These are phyloP conservation scores for Lordiphosa stackelbergi DNA, from an alignment of 1,140 invertebrate species.

Conservation along the genomic window DNA sequence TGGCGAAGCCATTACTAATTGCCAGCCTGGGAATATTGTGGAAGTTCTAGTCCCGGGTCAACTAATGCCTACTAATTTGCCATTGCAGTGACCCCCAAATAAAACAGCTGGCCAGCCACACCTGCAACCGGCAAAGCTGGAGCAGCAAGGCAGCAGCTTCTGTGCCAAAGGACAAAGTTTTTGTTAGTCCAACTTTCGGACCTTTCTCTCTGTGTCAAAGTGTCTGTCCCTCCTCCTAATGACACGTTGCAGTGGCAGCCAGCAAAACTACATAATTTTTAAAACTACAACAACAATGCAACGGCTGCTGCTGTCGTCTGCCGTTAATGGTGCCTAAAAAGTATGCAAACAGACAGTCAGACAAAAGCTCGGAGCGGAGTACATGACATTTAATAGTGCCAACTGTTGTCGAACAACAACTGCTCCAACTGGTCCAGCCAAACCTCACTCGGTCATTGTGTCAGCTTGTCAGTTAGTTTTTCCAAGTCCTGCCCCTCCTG, in stretches of 20 bases:
- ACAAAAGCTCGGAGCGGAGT: conserved; percentile 26
- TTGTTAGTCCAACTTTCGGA: conserved; percentile 33
- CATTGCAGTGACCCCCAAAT: conserved; percentile 47
- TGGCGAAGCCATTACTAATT: conserved; percentile 41
- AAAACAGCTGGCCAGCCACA: conserved; percentile 33
- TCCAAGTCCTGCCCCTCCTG: conserved; percentile 1
- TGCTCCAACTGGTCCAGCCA: background rate
- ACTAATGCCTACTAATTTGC: conserved; percentile 38
- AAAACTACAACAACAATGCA: conserved; percentile 22
- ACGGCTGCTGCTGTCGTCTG: conserved; percentile 25
- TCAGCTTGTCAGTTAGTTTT: conserved; percentile 34
- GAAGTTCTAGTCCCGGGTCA: conserved; percentile 7
- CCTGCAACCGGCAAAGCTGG: conserved; percentile 22
- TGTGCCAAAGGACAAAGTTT: conserved; percentile 41
- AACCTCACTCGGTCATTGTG: conserved; percentile 48
- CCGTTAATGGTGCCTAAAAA: conserved; percentile 46
- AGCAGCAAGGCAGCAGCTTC: conserved; percentile 4
- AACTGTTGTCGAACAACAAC: conserved; percentile 47
- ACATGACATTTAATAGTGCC: conserved; percentile 53
- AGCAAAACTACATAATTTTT: conserved; percentile 42
- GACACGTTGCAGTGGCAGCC: conserved; percentile 44
- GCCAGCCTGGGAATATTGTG: conserved; percentile 18
- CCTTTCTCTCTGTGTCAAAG: conserved; percentile 24
- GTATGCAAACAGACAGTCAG: conserved; percentile 38
- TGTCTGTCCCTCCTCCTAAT: conserved; percentile 29